These are phyloP conservation scores for Clusia tigrina DNA, from an alignment of 2,888 invertebrate genomes.

Conservation along the genomic window DNA sequence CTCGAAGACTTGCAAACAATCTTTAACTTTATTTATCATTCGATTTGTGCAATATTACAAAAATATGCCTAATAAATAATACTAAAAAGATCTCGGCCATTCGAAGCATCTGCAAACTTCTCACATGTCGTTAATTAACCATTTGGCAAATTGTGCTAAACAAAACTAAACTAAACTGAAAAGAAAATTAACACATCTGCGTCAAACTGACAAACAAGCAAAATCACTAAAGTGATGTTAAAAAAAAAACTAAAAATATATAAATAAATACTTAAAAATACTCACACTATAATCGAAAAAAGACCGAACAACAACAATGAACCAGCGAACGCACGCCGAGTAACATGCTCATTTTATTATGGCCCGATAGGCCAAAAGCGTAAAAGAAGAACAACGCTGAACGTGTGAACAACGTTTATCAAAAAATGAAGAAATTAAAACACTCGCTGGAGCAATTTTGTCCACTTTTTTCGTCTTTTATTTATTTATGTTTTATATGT, in stretches of 20 bases:
- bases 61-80: no score
- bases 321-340: neutral
- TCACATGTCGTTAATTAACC: no score
- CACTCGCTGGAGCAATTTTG: neutral
- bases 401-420: conserved; percentile 26
- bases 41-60: no score
- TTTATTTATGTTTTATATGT: no score
- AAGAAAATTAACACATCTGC: conserved; percentile 33
- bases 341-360: conserved; percentile 9
- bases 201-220: conserved; percentile 35
- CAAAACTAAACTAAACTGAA: neutral
- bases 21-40: no score
- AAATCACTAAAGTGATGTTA: neutral
- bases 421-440: conserved; percentile 15
- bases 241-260: conserved; percentile 26
- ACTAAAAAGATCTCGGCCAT: no score
- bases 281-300: neutral
- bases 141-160: neutral
- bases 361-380: neutral
- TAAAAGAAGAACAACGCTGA: conserved; percentile 1
- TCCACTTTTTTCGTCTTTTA: neutral
- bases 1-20: no score
- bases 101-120: no score
- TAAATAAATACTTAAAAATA: conserved; percentile 4
- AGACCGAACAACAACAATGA: conserved; percentile 1